Conservation (phyloP, 92 coral and sea anemone genomes). For the Pocillopora meandrina region DNA sequence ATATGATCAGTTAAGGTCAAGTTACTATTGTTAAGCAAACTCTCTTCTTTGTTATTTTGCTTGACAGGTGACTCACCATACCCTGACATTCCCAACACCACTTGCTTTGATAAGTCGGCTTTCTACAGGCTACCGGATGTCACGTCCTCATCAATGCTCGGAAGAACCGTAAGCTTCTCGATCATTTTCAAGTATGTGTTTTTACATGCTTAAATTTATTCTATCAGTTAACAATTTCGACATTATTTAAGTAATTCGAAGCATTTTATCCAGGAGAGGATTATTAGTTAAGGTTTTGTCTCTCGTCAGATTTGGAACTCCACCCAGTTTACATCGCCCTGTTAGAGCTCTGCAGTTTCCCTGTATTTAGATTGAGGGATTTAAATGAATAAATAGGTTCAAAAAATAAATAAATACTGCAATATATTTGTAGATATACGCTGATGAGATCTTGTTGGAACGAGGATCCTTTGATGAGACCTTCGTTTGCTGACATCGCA, state of each 20-base stretch:
- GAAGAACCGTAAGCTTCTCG: constrained; percentile 9
- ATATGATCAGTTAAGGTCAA: no score
- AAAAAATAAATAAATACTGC: no score
- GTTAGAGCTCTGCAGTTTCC: not conserved
- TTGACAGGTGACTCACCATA: constrained; percentile 18
- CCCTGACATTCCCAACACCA: not conserved
- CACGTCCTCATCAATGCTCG: constrained; percentile 15
- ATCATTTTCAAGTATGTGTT: not conserved
- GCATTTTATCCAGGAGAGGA: no score
- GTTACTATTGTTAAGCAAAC: not conserved
- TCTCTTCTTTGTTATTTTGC: not conserved
- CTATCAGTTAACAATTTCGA: not conserved
- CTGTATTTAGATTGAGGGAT: not conserved
- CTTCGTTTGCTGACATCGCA: constrained; percentile 13
- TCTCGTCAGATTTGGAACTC: no score
- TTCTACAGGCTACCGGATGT: constrained; percentile 16
- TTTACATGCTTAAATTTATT: not conserved
- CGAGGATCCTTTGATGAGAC: constrained; percentile 16
- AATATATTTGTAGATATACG: not conserved
- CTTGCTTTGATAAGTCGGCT: not conserved
- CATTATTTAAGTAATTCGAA: not conserved
- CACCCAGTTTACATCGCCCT: not conserved
- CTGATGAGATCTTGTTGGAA: constrained; percentile 15
- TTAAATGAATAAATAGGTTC: not conserved
- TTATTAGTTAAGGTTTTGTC: no score